Percentiles rank a stretch among this genome's conserved stretches.
phyloP scores from a whole-genome alignment of 2,888 invertebrate species.

The Petrolisthes manimaculis region DNA sequence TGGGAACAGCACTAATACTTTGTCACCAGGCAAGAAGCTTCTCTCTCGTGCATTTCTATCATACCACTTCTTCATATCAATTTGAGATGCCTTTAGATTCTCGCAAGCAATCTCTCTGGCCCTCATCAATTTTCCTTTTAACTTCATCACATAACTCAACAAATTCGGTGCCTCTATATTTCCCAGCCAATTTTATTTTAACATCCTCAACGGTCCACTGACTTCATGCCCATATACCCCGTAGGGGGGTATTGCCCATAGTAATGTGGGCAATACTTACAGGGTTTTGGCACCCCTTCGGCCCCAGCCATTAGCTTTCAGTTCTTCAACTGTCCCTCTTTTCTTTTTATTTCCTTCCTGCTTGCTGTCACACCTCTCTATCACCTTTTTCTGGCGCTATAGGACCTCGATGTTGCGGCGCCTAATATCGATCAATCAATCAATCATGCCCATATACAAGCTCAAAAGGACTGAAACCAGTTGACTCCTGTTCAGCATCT shows the following conservation, averaged over 20 bases:
- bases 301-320: too few relatives aligned
- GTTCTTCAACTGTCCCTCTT: too few relatives aligned
- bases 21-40: neutral
- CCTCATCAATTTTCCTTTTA: neutral
- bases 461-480: constrained; percentile 23
- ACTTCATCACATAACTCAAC: neutral
- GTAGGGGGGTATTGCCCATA: too few relatives aligned
- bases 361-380: neutral
- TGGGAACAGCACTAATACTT: neutral
- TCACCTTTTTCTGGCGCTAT: too few relatives aligned
- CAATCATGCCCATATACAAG: neutral
- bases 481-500: constrained; percentile 5
- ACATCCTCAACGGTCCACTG: neutral
- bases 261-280: too few relatives aligned
- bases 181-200: neutral
- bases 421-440: too few relatives aligned
- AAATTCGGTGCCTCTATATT: neutral
- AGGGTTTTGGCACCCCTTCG: too few relatives aligned
- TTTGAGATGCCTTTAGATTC: neutral
- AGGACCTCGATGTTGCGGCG: too few relatives aligned
- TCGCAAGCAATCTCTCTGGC: neutral
- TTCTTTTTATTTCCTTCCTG: too few relatives aligned
- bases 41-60: neutral
- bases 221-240: neutral
- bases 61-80: neutral